Base-by-base conservation (phyloP, 2,797 vertebrate genomes). In the Masticophis lateralis region DNA sequence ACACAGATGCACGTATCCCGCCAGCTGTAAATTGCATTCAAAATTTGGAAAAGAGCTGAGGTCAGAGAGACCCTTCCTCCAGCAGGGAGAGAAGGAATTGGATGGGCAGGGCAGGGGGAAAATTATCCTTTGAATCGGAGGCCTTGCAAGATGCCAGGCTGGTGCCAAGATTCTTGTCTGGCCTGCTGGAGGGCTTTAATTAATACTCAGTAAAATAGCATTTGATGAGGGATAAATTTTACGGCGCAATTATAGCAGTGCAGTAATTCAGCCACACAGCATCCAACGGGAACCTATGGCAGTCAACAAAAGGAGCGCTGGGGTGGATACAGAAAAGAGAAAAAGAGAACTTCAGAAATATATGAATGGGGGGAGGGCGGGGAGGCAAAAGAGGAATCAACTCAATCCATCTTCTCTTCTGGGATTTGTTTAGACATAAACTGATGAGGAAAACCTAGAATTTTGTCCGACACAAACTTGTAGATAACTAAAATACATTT, bases 321-420 rank as follows among this genome's bases (percentile, higher is more conserved):
- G 74, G 74, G 10, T 47, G 74, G 37, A 12, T 20, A 37, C 10
- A 47, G 12, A 4, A 53, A 16, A 8, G 28, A 37, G 47, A 18
- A 2, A 37, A 32, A 51, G 16, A 28, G 3, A 20, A 28, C 25
- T 25, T 5, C 74, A 47, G 20, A 13, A 92, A 95, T 32, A 87
- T 47, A 1, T 69, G 37, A 74, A 12, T 43, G 16, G 0, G 4
- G 16, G 4, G n/a, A 83, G 4, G 4, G n/a, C 74, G 4, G 20
- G 27, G 2, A 9, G 8, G 51, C 22, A 22, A 56, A 37, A 51
- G 51, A 32, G 10, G 0, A 0, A 0, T 13, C 2, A 0, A 11
- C 28, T 56, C 8, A 37, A 90, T 5, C 51, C 9, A n/a, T 51
- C 18, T 53, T n/a, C 18, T 60, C 89, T 87, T 57, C 14, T 66